Conservation (phyloP, 2,113 vertebrate genomes). For the Psilopogon haemacephalus region DNA sequence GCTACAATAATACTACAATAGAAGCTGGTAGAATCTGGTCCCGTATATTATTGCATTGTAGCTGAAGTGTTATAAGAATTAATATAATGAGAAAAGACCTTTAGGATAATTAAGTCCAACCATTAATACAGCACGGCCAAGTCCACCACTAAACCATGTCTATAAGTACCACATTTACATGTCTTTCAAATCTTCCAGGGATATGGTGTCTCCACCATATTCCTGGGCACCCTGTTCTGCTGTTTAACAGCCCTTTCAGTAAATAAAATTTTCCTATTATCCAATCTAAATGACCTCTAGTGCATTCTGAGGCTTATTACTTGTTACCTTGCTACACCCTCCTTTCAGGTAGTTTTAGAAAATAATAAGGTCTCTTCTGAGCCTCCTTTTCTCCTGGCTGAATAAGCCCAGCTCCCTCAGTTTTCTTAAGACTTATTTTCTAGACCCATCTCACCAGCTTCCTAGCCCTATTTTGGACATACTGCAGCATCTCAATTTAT, state of each 20-base stretch:
- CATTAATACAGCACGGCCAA: neutral
- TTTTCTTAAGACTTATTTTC: neutral
- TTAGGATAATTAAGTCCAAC: neutral
- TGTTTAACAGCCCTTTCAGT: neutral
- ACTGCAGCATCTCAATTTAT: neutral
- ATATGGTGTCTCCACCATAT: neutral
- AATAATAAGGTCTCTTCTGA: neutral
- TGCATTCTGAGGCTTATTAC: neutral
- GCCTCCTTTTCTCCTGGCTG: neutral
- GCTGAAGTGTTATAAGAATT: neutral
- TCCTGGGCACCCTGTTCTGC: neutral
- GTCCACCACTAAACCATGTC: neutral
- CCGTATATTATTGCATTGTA: neutral
- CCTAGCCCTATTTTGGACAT: neutral
- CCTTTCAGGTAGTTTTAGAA: neutral
- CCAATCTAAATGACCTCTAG: neutral
- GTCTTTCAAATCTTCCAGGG: neutral
- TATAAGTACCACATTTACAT: neutral
- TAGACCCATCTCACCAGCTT: neutral
- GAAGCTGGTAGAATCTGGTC: neutral
- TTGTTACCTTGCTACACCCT: neutral
- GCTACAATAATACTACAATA: rapidly evolving
- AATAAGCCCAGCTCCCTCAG: neutral
- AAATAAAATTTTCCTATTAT: neutral
- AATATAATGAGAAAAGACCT: neutral